Evolutionary conservation across 2,797 vertebrate genomes (phyloP).

Genomic region (Neomorphus geoffroyi): DNA sequence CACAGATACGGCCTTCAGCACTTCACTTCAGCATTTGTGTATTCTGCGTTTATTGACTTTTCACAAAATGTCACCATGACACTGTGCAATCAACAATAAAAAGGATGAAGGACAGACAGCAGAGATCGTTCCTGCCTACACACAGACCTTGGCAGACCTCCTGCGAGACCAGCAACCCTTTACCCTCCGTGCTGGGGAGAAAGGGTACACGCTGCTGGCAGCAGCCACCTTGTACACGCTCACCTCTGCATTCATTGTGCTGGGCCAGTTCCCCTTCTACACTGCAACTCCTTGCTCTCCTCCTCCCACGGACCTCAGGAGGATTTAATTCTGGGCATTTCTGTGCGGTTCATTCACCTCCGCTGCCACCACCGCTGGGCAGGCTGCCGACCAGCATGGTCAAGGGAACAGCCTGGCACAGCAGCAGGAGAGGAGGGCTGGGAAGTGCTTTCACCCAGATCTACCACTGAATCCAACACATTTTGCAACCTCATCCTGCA

Average conservation of each 20-base stretch:
- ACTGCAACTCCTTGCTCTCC: accelerated
- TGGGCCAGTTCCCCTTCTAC: background rate
- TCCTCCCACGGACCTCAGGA: background rate
- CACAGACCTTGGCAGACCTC: background rate
- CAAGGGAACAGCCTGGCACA: background rate
- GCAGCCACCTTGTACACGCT: background rate
- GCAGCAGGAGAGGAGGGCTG: background rate
- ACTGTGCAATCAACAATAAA: background rate
- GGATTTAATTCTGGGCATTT: accelerated
- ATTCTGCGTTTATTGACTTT: background rate
- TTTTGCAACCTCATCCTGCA: background rate
- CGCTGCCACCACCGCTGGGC: background rate
- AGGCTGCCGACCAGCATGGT: background rate
- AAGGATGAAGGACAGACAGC: background rate
- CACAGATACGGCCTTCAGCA: background rate
- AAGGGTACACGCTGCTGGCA: accelerated
- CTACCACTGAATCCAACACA: background rate
- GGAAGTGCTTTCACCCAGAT: background rate
- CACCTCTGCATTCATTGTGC: accelerated
- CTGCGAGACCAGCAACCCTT: background rate
- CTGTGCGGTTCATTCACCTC: background rate
- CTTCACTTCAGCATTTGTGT: accelerated
- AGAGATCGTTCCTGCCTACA: background rate
- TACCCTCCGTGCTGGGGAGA: background rate
- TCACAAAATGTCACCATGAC: background rate